Evolutionary conservation across 2,888 invertebrate genomes (phyloP), one percentile per base, ranked within the genome.

Genomic region (Hirtodrosophila confusa): DNA sequence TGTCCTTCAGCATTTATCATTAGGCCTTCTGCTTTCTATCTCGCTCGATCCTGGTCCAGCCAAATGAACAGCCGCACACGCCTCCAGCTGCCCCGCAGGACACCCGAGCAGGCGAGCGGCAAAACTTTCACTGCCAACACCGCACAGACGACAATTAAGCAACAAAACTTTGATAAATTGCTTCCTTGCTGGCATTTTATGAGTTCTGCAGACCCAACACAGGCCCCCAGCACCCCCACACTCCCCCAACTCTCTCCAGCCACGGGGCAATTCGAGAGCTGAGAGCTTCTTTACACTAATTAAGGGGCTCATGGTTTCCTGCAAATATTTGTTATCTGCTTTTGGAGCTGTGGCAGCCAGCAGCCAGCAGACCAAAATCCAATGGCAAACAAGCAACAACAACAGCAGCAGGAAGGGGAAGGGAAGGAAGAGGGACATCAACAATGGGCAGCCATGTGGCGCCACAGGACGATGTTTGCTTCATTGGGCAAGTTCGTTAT

Each of bases 91-190:
- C 17, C 17, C 10, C 6, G 10, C 55, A 54, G 40, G 29, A 54
- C 31, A 47, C 43, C 37, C 41, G 54, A 48, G 29, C 17, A 12
- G 56, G 47, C 57, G 63, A 44, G 29, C 43, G 56, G 64, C 50
- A 64, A 60, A 78, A 77, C 69, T 80, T 84, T 80, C 70, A 86
- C 68, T 75, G 64, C 67, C 57, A 73, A 74, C 78, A 74, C 74
- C 75, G 66, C 74, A 85, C 80, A 77, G 77, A 85, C 88, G 84
- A 89, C 86, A 88, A 86, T 85, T 87, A 89, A 88, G 83, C 84
- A 79, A 78, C 80, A 89, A 82, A 83, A 88, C 84, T 86, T 88
- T 88, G 89, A 88, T 88, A 88, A 89, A 89, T 85, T 83, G 75
- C 83, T 89, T 89, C 89, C 89, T 80, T 79, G 75, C 68, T 74